These are phyloP conservation scores for Urocyon cinereoargenteus DNA, from an alignment of 2,797 vertebrate species.

Conservation along the genomic window DNA sequence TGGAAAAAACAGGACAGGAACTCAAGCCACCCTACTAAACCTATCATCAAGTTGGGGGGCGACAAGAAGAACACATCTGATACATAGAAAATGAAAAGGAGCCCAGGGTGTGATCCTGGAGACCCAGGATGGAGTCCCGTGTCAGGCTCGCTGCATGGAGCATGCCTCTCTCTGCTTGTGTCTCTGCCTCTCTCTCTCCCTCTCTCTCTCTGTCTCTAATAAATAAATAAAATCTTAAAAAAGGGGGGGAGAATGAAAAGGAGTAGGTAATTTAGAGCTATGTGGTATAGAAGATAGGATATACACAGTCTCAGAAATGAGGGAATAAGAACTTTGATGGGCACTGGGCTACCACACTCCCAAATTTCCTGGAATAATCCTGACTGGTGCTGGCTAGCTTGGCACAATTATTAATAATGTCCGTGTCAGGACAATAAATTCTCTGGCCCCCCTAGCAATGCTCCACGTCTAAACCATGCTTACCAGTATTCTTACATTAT, in stretches of 20 bases:
- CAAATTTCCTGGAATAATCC: background rate
- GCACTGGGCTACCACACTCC: background rate
- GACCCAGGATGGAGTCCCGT: too few relatives aligned
- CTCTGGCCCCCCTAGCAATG: background rate
- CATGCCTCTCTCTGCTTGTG: too few relatives aligned
- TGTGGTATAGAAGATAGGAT: background rate
- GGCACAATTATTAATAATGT: background rate
- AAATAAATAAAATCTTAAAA: too few relatives aligned
- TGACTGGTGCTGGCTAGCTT: background rate
- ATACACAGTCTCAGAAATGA: background rate
- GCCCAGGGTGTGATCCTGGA: too few relatives aligned
- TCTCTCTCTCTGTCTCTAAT: too few relatives aligned
- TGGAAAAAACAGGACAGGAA: background rate
- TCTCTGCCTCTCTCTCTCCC: too few relatives aligned
- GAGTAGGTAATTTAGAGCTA: background rate
- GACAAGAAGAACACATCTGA: background rate
- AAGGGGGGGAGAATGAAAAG: background rate
- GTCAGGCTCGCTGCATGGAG: too few relatives aligned
- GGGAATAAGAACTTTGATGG: background rate
- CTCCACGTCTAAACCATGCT: background rate
- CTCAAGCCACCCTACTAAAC: background rate
- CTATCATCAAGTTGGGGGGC: background rate
- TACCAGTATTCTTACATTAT: background rate
- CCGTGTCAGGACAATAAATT: background rate
- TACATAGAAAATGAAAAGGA: background rate